Evolutionary conservation across 2,113 vertebrate genomes (phyloP).

Genomic region (Rattus rattus): DNA sequence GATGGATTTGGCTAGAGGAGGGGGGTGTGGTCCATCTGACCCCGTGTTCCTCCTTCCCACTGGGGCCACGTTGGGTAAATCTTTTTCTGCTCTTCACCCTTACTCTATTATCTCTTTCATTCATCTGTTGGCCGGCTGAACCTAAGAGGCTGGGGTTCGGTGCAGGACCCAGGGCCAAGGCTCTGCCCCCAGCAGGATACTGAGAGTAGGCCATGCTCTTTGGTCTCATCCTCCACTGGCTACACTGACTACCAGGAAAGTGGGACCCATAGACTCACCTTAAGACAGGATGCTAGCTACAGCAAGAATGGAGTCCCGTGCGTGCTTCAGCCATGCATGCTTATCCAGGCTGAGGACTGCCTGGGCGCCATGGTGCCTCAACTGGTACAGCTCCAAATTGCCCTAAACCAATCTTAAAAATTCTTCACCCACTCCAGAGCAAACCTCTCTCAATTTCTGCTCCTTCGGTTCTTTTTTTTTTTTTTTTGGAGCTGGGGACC

Average conservation of each 20-base stretch:
- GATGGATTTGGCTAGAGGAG: background rate
- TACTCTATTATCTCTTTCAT: background rate
- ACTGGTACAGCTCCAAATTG: background rate
- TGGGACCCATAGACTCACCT: background rate
- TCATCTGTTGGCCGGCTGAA: background rate
- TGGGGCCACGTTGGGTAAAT: background rate
- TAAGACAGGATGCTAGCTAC: background rate
- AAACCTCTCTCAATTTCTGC: background rate
- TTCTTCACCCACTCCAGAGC: background rate
- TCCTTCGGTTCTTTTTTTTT: no score
- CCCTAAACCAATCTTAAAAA: background rate
- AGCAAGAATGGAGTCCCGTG: accelerated
- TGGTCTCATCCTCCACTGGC: background rate
- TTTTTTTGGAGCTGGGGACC: no score
- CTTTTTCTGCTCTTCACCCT: background rate
- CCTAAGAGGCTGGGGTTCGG: background rate
- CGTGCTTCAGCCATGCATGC: no score
- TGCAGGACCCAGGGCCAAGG: background rate
- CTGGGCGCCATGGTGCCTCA: background rate
- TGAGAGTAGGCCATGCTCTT: background rate
- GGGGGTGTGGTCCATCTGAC: no score
- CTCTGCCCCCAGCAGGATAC: no score
- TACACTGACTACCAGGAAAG: background rate
- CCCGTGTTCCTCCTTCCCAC: background rate
- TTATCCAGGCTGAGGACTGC: background rate